Percentiles rank a stretch among this genome's conserved stretches.
Evolutionary conservation across 53 echinoderm and acorn worm species (phyloP).

Genomic region (Astropecten irregularis): DNA sequence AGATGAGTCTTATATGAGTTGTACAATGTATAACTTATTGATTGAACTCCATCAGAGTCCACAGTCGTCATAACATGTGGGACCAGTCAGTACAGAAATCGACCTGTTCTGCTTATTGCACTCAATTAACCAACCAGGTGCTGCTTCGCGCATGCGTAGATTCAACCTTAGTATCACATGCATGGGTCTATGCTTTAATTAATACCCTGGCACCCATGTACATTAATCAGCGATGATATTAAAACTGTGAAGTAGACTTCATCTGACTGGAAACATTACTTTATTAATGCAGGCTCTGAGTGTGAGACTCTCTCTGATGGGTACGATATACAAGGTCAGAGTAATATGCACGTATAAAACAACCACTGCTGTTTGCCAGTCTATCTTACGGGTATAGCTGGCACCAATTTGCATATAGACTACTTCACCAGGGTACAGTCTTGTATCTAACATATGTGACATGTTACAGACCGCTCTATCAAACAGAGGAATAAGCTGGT

Average conservation of each 20-base stretch:
- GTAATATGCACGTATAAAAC: slow-evolving; percentile 6
- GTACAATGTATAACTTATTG: slow-evolving; percentile 17
- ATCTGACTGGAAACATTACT: no score
- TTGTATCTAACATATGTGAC: no score
- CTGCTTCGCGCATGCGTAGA: slow-evolving; percentile 21
- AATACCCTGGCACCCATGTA: neutral
- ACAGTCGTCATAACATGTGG: no score
- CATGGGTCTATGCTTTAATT: slow-evolving; percentile 24
- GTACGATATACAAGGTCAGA: slow-evolving; percentile 31
- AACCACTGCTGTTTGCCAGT: slow-evolving; percentile 1
- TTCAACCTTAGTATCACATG: slow-evolving; percentile 13
- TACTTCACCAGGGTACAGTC: no score
- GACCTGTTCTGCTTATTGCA: neutral
- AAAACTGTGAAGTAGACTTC: no score
- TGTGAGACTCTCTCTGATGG: no score
- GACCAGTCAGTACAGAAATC: no score
- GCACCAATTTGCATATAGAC: slow-evolving; percentile 30
- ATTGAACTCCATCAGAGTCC: neutral
- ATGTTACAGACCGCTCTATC: no score
- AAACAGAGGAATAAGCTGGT: no score
- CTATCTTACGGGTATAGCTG: neutral
- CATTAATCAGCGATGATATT: no score
- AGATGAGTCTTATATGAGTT: no score
- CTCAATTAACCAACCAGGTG: slow-evolving; percentile 47
- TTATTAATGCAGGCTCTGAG: no score